phyloP scores from a whole-genome alignment of 2,888 invertebrate species.

The Acanthoscelides obtectus region DNA sequence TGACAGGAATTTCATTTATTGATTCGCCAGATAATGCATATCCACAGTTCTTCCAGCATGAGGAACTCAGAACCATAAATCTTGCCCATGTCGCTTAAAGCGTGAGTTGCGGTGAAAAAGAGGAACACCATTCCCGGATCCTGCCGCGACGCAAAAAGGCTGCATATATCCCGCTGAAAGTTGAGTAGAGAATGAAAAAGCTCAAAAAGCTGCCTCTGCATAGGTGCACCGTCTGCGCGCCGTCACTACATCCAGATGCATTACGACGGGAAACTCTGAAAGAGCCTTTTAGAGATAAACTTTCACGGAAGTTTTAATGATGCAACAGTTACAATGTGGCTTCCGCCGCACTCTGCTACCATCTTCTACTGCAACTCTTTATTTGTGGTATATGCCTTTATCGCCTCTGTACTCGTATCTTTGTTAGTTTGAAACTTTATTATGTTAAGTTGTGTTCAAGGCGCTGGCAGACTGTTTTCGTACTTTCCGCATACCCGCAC shows the following conservation, averaged over 20 bases:
- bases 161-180: not conserved
- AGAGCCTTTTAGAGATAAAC: not conserved
- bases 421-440: not conserved
- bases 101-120: not conserved
- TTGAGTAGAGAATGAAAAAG: not conserved
- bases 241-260: not conserved
- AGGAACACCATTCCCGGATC: not conserved
- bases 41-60: not conserved
- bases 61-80: not conserved
- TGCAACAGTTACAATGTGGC: not conserved
- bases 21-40: too few relatives aligned
- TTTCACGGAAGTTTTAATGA: not conserved
- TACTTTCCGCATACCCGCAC: too few relatives aligned
- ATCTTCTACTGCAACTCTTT: not conserved
- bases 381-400: not conserved
- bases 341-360: not conserved
- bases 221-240: not conserved
- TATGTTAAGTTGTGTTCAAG: too few relatives aligned
- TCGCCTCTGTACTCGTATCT: not conserved
- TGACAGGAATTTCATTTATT: too few relatives aligned
- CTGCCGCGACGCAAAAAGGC: not conserved
- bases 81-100: not conserved
- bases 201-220: not conserved
- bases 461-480: too few relatives aligned
- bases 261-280: not conserved